Base-by-base conservation (phyloP, 1,140 invertebrate genomes). In the Anastatus disparis region DNA sequence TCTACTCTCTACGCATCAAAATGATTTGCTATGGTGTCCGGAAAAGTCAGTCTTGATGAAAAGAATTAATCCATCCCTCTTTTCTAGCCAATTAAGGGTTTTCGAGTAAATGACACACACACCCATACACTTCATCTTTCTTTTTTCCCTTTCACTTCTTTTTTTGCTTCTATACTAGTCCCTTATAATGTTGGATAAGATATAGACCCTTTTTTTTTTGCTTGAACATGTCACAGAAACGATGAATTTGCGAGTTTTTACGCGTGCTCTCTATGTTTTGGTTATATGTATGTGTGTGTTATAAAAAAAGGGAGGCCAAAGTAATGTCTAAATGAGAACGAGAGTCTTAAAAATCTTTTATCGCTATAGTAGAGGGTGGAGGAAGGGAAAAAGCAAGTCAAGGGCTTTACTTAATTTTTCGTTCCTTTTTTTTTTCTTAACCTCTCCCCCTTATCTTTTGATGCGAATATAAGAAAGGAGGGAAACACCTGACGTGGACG, bases 181-280 rank as follows among this genome's bases (percentile, higher is more conserved):
- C 31, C 48, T 27, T 65, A 22, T 27, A 10, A 4, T 35, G 31
- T 4, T 10, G 31, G 4, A 6, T 10, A 35, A n/a, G n/a, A n/a
- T n/a, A n/a, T n/a, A 31, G 46, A 22, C 20, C 1, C 27, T 13
- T 44, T 20, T 40, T 12, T 12, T 24, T 27, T n/a, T n/a, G n/a
- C n/a, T n/a, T 12, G n/a, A 48, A 20, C n/a, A 10, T 12, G 59
- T 10, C 20, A 26, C 44, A 61, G 46, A 59, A 64, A 17, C 68
- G 61, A 70, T 70, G 68, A 70, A 56, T 70, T 64, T 70, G 59
- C 68, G 48, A 56, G 38, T 63, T 70, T 63, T 42, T 56, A 42
- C 12, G 4, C 31, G 27, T 27, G 22, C 31, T 0, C 29, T 2
- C 56, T 31, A 26, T 13, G 40, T 20, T n/a, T n/a, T n/a, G n/a